These are phyloP conservation scores for Andrena minutula DNA, from an alignment of 2,888 invertebrate genomes.

Conservation along the genomic window DNA sequence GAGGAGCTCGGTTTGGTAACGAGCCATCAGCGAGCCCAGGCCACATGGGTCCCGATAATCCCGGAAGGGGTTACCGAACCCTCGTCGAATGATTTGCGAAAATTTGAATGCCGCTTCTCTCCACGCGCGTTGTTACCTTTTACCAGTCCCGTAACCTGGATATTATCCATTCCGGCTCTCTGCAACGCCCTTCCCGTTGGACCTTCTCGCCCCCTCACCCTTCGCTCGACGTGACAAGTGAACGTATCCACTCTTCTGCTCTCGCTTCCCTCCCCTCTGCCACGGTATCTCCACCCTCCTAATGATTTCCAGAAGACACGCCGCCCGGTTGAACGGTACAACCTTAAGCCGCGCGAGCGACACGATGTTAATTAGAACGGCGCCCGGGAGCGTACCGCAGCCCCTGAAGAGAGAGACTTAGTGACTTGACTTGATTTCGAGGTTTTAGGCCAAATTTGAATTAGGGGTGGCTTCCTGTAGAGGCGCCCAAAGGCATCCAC, in stretches of 20 bases:
- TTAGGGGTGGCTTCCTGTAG: conserved; percentile 75
- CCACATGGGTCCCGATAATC: conserved; percentile 84
- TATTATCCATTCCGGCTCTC: conserved; percentile 41
- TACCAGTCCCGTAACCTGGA: conserved; percentile 25
- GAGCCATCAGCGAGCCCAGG: conserved; percentile 82
- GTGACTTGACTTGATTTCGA: conserved; percentile 84
- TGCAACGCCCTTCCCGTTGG: conserved; percentile 15
- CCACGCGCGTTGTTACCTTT: conserved; percentile 25
- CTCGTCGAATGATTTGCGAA: conserved; percentile 79
- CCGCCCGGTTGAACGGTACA: conserved; percentile 53
- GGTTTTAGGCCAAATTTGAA: conserved; percentile 79
- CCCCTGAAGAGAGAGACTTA: conserved; percentile 76
- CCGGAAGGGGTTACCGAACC: conserved; percentile 79
- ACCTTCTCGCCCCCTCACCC: conserved; percentile 48
- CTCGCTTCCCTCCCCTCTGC: conserved; percentile 20
- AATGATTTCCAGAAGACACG: conserved; percentile 79
- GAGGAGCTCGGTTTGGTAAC: conserved; percentile 80
- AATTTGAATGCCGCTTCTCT: conserved; percentile 77
- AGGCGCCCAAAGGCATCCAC: conserved; percentile 69
- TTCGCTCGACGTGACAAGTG: conserved; percentile 44
- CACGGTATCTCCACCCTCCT: conserved; percentile 53
- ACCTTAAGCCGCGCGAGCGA: conserved; percentile 74
- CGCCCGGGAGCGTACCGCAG: conserved; percentile 73
- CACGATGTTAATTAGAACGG: conserved; percentile 84
- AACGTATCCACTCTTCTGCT: conserved; percentile 25